A percentile compares a stretch with the other conserved stretches of the same genome.
Evolutionary conservation across 2,888 invertebrate species (phyloP).

Genomic region (Hydrotaea cyrtoneurina): DNA sequence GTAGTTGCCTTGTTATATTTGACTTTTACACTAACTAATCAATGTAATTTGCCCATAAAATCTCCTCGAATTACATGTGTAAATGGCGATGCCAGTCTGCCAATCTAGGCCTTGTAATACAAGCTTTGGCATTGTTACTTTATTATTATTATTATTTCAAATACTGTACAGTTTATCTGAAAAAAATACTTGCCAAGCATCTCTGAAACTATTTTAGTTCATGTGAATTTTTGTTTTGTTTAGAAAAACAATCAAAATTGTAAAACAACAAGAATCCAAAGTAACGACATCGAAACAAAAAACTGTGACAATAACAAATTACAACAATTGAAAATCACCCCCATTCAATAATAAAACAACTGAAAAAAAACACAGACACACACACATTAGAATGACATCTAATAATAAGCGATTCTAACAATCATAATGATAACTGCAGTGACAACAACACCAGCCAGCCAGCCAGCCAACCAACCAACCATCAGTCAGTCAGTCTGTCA

Average conservation of each 20-base stretch:
- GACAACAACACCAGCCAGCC: background rate
- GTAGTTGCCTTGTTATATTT: no score
- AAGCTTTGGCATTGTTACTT: background rate
- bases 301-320: slow-evolving; percentile 40
- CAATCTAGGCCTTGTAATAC: background rate
- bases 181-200: background rate
- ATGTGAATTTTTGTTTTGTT: background rate
- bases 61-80: background rate
- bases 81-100: background rate
- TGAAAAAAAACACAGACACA: slow-evolving; percentile 15
- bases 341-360: slow-evolving; percentile 23
- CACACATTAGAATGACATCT: slow-evolving; percentile 55
- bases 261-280: no score
- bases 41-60: no score
- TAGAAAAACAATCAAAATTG: background rate
- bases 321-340: slow-evolving; percentile 42
- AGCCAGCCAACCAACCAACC: background rate
- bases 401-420: slow-evolving; percentile 37
- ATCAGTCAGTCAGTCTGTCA: background rate
- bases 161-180: background rate
- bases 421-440: slow-evolving; percentile 37
- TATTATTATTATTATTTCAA: no score
- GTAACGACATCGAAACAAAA: background rate
- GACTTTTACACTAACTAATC: no score
- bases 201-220: background rate